Evolutionary conservation across 2,888 invertebrate species (phyloP), one percentile per base, ranked within the genome.

Genomic region (Ferrisia virgata): DNA sequence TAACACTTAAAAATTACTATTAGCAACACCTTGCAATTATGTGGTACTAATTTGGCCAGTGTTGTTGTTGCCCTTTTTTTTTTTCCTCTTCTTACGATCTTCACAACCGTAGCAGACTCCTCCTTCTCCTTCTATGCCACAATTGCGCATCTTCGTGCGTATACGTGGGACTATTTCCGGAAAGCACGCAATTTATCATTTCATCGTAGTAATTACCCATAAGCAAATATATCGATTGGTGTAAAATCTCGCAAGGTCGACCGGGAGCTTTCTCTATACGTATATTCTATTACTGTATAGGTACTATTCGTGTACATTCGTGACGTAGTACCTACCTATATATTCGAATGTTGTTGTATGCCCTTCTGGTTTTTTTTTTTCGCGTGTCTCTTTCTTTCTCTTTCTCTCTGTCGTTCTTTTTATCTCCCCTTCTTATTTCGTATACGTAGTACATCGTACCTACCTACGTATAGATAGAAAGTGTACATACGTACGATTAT

Each of bases 181-280:
- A 25, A 22, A 25, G 28, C 58, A 64, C 58, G 58, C 58, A 64
- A 64, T 64, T 64, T 13, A 64, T 64, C 58, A 64, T 64, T 64
- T 47, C 47, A 18, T 47, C 47, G 47, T 18, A 18, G 58, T 64
- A 64, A 64, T 64, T 64, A 28, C 28, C 58, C 58, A 64, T 64
- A 64, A 64, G 58, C 28, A 64, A 64, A 64, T 64, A 64, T 64
- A 64, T 64, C 58, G 58, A 64, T 64, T 64, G 47, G 47, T 47
- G 58, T 64, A 64, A 64, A 64, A 64, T 64, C 58, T 64, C 58
- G 58, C 58, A 64, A 64, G 58, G 58, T 64, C 58, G 58, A 64
- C 22, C 47, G 13, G 11, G 13, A 64, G 58, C 58, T 64, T 64
- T 64, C 58, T 64, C 58, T 64, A 13, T 64, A 15, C 13, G 13